Percentiles rank a stretch among this genome's conserved stretches.
Evolutionary conservation across 2,888 invertebrate genomes (phyloP).

Genomic region (Linyphia triangularis): DNA sequence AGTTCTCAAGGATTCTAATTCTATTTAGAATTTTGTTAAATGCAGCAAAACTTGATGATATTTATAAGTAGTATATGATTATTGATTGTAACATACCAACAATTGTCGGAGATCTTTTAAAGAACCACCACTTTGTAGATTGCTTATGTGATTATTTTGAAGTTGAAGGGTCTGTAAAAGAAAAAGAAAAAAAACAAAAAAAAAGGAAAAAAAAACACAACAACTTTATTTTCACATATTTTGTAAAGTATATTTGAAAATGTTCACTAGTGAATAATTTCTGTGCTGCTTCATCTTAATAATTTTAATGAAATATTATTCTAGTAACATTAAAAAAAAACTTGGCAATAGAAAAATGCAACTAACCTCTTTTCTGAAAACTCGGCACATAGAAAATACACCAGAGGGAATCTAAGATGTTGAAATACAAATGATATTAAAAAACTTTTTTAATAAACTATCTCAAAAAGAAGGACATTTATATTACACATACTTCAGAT

Average conservation of each 20-base stretch:
- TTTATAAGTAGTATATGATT: neutral
- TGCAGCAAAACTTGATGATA: too few species aligned
- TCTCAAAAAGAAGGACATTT: neutral
- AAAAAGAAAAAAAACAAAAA: too few species aligned
- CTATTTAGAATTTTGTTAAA: neutral
- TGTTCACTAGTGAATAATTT: too few species aligned
- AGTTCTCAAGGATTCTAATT: neutral
- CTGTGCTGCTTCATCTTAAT: too few species aligned
- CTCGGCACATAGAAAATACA: constrained; percentile 89
- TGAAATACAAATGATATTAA: neutral
- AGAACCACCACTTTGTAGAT: constrained; percentile 86
- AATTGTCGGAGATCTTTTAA: constrained; percentile 86
- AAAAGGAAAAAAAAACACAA: too few species aligned
- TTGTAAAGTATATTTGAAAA: too few species aligned
- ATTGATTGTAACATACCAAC: constrained; percentile 81
- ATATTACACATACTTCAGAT: constrained; percentile 80
- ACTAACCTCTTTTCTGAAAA: constrained; percentile 86
- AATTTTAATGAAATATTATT: neutral
- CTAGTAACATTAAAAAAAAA: neutral
- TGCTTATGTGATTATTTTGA: constrained; percentile 85
- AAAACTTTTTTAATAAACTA: neutral
- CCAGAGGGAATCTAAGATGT: constrained; percentile 85
- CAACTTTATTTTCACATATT: too few species aligned
- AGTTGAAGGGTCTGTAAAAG: constrained; percentile 43
- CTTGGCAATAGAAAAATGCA: neutral